Evolutionary conservation across 2,797 vertebrate genomes (phyloP).

Genomic region (Chrysocyon brachyurus): DNA sequence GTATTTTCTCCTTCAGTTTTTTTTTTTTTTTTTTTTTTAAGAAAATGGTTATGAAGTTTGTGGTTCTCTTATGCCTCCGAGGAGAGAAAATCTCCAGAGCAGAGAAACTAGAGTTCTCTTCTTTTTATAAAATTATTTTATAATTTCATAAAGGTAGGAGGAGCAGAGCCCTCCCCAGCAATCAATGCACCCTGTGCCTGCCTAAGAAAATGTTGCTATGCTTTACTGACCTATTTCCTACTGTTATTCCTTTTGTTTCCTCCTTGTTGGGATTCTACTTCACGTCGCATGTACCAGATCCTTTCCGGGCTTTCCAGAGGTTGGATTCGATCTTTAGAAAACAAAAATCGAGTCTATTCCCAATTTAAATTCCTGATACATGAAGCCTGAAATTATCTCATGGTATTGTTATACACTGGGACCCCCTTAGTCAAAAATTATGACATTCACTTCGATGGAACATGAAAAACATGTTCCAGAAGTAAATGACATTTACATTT

Average conservation of each 20-base stretch:
- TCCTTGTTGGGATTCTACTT: not conserved
- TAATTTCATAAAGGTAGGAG: rapidly evolving
- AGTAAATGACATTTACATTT: conserved; percentile 54
- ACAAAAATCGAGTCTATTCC: not conserved
- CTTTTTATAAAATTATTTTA: not conserved
- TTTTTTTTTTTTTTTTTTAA: not conserved
- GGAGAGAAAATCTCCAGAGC: not conserved
- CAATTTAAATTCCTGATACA: not conserved
- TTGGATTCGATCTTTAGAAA: not conserved
- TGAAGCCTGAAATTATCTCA: not conserved
- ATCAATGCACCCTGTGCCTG: too few species aligned
- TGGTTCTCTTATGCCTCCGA: not conserved
- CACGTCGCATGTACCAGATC: not conserved
- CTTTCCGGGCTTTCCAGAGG: not conserved
- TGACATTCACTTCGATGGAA: not conserved
- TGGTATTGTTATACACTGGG: not conserved
- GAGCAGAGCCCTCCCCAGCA: not conserved
- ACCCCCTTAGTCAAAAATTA: not conserved
- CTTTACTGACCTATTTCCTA: too few species aligned
- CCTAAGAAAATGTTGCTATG: not conserved
- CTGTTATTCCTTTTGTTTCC: not conserved
- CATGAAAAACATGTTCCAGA: conserved; percentile 8
- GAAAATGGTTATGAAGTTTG: not conserved
- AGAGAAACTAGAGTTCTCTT: not conserved
- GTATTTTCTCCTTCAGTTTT: not conserved